A percentile compares a stretch with the other conserved stretches of the same genome.
phyloP scores from a whole-genome alignment of 2,113 vertebrate genomes.

The Corythornis vintsioides region DNA sequence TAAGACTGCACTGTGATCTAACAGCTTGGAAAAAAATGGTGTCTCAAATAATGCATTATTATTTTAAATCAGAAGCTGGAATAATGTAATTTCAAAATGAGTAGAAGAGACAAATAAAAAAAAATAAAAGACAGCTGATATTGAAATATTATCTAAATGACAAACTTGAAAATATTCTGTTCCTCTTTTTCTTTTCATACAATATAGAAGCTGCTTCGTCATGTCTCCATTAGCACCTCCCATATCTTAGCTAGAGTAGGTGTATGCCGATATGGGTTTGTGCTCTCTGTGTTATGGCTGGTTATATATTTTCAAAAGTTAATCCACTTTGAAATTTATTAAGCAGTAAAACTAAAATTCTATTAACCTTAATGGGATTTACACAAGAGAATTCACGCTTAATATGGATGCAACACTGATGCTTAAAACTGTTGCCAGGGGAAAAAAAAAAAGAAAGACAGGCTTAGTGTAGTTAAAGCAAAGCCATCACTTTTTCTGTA shows the following conservation, averaged over 20 bases:
- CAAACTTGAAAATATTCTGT: not conserved
- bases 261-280: not conserved
- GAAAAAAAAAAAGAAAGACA: not conserved
- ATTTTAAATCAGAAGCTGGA: not conserved
- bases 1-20: not conserved
- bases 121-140: not conserved
- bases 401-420: slow-evolving; percentile 30
- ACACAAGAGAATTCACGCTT: slow-evolving; percentile 49
- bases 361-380: slow-evolving; percentile 62
- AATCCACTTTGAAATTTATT: slow-evolving; percentile 61
- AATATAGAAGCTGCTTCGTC: not conserved
- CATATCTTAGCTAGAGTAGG: not conserved
- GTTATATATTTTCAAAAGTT: slow-evolving; percentile 38
- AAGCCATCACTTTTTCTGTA: slow-evolving; percentile 51
- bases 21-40: not conserved
- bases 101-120: not conserved
- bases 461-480: slow-evolving; percentile 18
- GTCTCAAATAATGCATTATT: not conserved
- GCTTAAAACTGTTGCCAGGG: slow-evolving; percentile 38
- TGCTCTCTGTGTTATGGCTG: not conserved
- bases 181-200: not conserved
- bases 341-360: slow-evolving; percentile 65
- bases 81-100: not conserved
- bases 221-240: not conserved
- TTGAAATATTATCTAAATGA: not conserved